These are phyloP conservation scores for Sialis fuliginosa DNA, from an alignment of 2,888 invertebrate species.

Conservation along the genomic window DNA sequence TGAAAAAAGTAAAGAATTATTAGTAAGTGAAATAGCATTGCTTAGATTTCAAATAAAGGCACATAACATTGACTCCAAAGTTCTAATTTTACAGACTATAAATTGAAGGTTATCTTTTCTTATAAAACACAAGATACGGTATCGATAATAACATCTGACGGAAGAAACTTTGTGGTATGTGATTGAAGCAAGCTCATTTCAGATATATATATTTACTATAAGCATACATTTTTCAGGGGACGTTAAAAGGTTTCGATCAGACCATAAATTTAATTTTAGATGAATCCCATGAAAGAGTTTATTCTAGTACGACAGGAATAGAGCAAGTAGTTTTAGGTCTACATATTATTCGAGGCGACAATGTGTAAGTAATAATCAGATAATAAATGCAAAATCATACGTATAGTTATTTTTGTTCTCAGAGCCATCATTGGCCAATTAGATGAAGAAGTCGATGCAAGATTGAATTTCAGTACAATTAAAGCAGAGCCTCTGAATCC, in stretches of 20 bases:
- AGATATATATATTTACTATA: not conserved
- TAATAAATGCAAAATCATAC: not conserved
- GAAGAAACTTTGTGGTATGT: slow-evolving; percentile 79
- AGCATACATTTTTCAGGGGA: slow-evolving; percentile 43
- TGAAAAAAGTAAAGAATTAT: not conserved
- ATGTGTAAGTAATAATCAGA: slow-evolving; percentile 48
- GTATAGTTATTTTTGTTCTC: slow-evolving; percentile 15
- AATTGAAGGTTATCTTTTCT: slow-evolving; percentile 6
- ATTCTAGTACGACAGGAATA: slow-evolving; percentile 79
- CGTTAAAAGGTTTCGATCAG: slow-evolving; percentile 96
- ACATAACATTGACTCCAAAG: not conserved
- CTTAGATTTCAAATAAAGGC: not conserved
- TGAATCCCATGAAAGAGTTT: slow-evolving; percentile 97
- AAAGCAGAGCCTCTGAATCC: slow-evolving; percentile 71
- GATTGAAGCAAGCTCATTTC: slow-evolving; percentile 3
- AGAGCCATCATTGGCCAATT: slow-evolving; percentile 68
- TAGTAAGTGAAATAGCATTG: not conserved
- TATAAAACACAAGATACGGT: slow-evolving; percentile 46
- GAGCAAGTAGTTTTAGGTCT: slow-evolving; percentile 91
- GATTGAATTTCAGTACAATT: slow-evolving; percentile 60
- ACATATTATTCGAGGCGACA: slow-evolving; percentile 96
- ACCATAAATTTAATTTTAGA: slow-evolving; percentile 97
- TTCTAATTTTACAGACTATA: too few species aligned
- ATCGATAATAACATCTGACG: slow-evolving; percentile 91
- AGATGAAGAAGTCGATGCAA: slow-evolving; percentile 67